These are phyloP conservation scores for Brachypalpus laphriformis DNA, from an alignment of 2,888 invertebrate species.

Conservation along the genomic window DNA sequence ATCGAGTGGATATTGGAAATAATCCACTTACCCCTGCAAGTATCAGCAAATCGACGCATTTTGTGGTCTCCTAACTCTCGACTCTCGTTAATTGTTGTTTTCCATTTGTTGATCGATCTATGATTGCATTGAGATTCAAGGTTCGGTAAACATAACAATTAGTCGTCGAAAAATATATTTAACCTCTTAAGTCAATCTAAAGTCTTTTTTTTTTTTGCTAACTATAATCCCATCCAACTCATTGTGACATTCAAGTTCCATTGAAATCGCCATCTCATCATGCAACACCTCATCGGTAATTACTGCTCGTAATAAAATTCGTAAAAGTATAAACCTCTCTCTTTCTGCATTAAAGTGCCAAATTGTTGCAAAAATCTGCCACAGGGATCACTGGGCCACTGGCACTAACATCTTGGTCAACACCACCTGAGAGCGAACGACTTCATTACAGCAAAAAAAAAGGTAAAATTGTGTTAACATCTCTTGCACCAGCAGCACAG, in stretches of 20 bases:
- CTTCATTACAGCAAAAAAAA: conserved; percentile 3
- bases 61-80: not conserved
- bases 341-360: not conserved
- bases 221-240: not conserved
- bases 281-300: not conserved
- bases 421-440: conserved; percentile 22
- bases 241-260: not conserved
- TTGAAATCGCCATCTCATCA: not conserved
- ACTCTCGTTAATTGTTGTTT: not conserved
- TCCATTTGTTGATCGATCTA: not conserved
- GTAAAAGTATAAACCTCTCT: not conserved
- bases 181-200: not conserved
- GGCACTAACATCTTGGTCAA: conserved; percentile 35
- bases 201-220: not conserved
- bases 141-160: not conserved
- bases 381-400: conserved; percentile 3
- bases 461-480: conserved; percentile 28
- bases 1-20: not conserved
- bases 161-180: not conserved
- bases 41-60: not conserved
- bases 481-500: conserved; percentile 30
- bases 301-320: not conserved
- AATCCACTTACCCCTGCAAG: not conserved
- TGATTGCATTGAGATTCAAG: not conserved
- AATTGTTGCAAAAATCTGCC: conserved; percentile 41